Conservation (phyloP, 2,888 invertebrate genomes). For the Cataglyphis albicans region DNA sequence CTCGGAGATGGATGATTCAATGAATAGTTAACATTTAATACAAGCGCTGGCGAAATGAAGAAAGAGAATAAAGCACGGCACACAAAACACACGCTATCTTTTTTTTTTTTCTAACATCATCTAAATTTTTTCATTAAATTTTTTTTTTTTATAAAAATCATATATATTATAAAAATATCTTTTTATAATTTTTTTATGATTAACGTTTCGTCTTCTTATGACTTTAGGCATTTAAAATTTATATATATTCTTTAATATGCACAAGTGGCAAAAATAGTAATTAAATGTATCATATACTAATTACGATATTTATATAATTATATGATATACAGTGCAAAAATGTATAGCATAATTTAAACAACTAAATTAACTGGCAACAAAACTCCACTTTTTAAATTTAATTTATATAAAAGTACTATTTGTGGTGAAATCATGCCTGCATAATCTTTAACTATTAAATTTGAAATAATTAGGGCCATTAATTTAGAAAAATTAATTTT, state of each 20-base stretch:
- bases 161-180: background rate
- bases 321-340: background rate
- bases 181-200: background rate
- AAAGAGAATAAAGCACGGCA: constrained; percentile 8
- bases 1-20: constrained; percentile 28
- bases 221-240: background rate
- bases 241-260: background rate
- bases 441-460: background rate
- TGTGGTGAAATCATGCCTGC: background rate
- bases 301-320: background rate
- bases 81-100: background rate
- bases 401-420: background rate
- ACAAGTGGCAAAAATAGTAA: background rate
- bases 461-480: background rate
- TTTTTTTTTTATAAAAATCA: background rate
- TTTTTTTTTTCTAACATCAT: background rate
- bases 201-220: background rate
- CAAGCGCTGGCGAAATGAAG: constrained; percentile 4
- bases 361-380: background rate
- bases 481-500: background rate
- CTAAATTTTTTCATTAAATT: background rate
- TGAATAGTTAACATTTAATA: constrained; percentile 41
- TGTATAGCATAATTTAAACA: background rate
- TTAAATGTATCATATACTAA: background rate
- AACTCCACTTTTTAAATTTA: background rate